A percentile compares a stretch with the other conserved stretches of the same genome.
These are phyloP conservation scores for Oreochromis niloticus DNA, from an alignment of 2,113 vertebrate genomes.

Conservation along the genomic window DNA sequence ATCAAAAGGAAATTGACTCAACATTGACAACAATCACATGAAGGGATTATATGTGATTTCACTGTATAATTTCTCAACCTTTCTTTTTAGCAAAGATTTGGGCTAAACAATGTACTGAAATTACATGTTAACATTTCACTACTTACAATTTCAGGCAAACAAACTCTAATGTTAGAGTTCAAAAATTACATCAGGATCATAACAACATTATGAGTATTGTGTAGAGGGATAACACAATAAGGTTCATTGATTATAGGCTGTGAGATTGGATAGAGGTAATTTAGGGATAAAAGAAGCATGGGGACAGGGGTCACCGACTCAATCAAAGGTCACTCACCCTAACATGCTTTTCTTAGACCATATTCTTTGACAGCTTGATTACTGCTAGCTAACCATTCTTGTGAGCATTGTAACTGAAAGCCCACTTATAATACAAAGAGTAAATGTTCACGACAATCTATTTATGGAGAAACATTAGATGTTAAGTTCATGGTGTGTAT, in stretches of 20 bases:
- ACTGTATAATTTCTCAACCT: neutral
- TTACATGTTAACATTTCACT: neutral
- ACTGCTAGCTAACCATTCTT: neutral
- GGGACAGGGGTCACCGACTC: neutral
- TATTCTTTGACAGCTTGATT: constrained; percentile 10
- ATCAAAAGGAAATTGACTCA: neutral
- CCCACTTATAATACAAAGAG: neutral
- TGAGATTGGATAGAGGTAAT: neutral
- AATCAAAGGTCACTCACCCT: neutral
- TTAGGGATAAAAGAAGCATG: neutral
- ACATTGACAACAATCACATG: neutral
- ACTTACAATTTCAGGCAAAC: neutral
- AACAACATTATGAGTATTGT: neutral
- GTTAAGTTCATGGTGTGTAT: neutral
- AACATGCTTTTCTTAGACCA: constrained; percentile 5
- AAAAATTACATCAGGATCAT: neutral
- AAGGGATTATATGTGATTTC: neutral
- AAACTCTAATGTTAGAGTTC: neutral
- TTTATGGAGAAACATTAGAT: neutral
- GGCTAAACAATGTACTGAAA: neutral
- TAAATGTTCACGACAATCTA: constrained; percentile 15
- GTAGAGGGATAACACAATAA: neutral
- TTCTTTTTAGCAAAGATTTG: neutral
- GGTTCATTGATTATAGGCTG: neutral
- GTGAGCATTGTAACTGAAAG: neutral